Percentiles rank a stretch among this genome's conserved stretches.
Conservation (phyloP, 2,888 invertebrate species). For the Leptinotarsa rubiginosa region DNA sequence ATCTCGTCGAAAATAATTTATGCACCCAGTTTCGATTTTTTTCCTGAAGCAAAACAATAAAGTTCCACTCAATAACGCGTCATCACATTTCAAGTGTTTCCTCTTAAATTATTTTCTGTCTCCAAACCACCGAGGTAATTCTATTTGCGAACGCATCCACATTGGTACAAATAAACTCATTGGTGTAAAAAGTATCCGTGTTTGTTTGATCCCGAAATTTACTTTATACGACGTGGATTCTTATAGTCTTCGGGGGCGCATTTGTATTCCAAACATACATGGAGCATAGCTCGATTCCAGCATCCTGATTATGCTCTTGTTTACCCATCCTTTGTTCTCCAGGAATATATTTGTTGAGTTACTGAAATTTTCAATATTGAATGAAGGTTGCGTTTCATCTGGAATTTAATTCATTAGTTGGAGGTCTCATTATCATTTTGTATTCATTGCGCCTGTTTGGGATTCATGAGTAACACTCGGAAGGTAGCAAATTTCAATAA, state of each 20-base stretch:
- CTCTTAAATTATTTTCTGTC: not conserved
- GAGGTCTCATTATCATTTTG: not conserved
- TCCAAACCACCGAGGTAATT: not conserved
- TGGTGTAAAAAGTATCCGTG: not conserved
- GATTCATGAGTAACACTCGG: not conserved
- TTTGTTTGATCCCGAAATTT: conserved; percentile 13
- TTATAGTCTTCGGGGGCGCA: conserved; percentile 1
- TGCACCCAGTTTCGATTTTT: no score
- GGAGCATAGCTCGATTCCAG: not conserved
- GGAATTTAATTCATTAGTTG: conserved; percentile 2
- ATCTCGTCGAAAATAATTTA: no score
- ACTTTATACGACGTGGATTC: conserved; percentile 11
- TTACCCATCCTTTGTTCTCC: conserved; percentile 4
- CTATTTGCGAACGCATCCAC: not conserved
- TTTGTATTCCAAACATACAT: conserved; percentile 11
- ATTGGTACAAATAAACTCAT: not conserved
- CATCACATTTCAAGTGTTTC: no score
- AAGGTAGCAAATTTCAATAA: no score
- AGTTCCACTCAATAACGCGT: no score
- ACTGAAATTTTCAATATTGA: conserved; percentile 2
- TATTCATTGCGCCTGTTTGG: not conserved
- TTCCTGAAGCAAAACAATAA: no score
- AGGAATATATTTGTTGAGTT: conserved; percentile 3
- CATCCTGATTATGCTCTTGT: conserved; percentile 17
- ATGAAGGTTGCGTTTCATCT: not conserved